Evolutionary conservation across 2,888 invertebrate species (phyloP).

Genomic region (Oasisia sp.): DNA sequence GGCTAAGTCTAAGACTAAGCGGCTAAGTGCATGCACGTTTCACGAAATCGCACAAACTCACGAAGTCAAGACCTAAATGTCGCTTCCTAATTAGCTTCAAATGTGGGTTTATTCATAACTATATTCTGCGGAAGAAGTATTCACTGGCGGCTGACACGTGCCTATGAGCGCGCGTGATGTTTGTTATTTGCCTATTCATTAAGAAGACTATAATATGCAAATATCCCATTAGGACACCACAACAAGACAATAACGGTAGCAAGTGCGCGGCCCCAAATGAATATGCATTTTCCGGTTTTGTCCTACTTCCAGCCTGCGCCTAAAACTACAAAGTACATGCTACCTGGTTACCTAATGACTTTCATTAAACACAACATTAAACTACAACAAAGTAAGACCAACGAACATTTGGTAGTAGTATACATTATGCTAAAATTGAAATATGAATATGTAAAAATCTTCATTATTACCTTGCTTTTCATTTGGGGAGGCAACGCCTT

Average conservation of each 20-base stretch:
- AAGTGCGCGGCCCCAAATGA: conserved; percentile 18
- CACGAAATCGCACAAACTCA: background rate
- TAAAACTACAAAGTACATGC: background rate
- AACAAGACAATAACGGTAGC: background rate
- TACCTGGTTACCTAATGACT: conserved; percentile 18
- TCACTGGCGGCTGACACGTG: background rate
- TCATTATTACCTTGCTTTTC: conserved; percentile 40
- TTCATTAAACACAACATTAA: conserved; percentile 21
- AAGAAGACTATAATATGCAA: conserved; percentile 9
- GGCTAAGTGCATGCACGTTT: background rate
- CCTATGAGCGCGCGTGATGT: background rate
- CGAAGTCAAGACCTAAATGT: background rate
- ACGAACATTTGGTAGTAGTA: conserved; percentile 25
- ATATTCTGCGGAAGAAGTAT: background rate
- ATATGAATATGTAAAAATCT: conserved; percentile 42
- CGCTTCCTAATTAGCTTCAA: background rate
- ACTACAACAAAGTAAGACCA: background rate
- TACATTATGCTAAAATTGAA: conserved; percentile 41
- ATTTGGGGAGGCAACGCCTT: conserved; percentile 36
- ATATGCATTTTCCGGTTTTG: conserved; percentile 23
- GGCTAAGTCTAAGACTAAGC: no score
- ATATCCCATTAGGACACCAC: background rate
- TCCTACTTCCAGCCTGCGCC: conserved; percentile 7
- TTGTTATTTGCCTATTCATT: background rate
- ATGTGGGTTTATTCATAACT: background rate